Base-by-base conservation (phyloP, 2,888 invertebrate species). In the Lasioglossum vierecki region DNA sequence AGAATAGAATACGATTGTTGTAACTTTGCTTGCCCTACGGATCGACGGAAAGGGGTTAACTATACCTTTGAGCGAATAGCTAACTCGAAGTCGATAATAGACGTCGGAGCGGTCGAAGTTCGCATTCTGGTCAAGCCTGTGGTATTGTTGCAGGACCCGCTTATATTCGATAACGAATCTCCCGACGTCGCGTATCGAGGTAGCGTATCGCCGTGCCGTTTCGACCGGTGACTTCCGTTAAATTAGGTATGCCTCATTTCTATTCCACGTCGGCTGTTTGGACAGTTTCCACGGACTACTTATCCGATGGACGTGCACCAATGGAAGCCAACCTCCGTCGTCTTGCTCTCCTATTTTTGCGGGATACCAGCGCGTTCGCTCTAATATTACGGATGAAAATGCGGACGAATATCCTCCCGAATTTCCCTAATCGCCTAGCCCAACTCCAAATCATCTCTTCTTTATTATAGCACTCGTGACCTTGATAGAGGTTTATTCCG, bases 31-130 rank as follows among this genome's bases (percentile, higher is more conserved):
- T 15, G 26, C 15, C n/a, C 66, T 63, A 26, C 72, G 74, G 46
- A 49, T 70, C 57, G 72, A 49, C 76, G 66, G 66, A 83, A 73
- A 60, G 57, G 83, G 76, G 82, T 83, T 83, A 86, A 87, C 87
- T 60, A 63, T 46, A 41, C 76, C 70, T 86, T 87, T 75, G 79
- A 83, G 74, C 13, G 75, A 83, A 39, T 63, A 70, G 71, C 66
- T 35, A 60, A 81, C 68, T 70, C n/a, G 11, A 30, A 15, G 66
- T 39, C 73, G 79, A 78, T 78, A 74, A 74, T 79, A 13, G 66
- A 66, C 66, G 73, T 15, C 13, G n/a, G 18, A 15, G 39, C 57
- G 66, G 11, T 15, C 39, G 2, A 57, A 73, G 60, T 60, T 60
- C 30, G 35, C 60, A 71, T 82, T 75, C 70, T 44, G 77, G 70